These are phyloP conservation scores for Heliornis fulica DNA, from an alignment of 2,113 vertebrate genomes.

Conservation along the genomic window DNA sequence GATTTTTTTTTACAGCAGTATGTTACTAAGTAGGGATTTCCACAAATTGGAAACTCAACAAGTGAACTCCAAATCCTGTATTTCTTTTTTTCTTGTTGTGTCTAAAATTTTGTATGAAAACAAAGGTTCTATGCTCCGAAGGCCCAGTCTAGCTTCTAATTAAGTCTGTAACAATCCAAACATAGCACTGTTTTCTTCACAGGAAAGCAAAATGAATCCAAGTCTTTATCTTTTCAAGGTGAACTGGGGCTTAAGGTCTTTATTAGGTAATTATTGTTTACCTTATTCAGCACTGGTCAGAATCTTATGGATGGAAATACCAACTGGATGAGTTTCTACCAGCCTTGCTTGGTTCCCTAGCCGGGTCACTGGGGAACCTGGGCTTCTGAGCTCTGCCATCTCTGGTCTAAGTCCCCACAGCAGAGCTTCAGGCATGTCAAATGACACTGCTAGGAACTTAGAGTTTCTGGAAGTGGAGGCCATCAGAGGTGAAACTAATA, in stretches of 20 bases:
- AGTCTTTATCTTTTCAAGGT: not conserved
- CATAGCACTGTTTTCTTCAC: not conserved
- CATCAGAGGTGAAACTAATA: slow-evolving; percentile 48
- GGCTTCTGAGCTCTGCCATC: not conserved
- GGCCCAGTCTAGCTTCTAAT: not conserved
- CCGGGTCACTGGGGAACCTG: not conserved
- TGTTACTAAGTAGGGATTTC: not conserved
- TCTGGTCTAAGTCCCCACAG: not conserved
- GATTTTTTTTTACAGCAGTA: not conserved
- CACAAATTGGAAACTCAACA: not conserved
- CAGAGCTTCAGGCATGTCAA: not conserved
- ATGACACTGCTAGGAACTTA: not conserved
- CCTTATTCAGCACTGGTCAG: not conserved
- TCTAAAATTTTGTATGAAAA: not conserved
- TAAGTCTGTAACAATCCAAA: not conserved
- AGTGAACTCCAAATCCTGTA: not conserved
- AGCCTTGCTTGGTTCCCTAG: not conserved
- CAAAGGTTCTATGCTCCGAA: not conserved
- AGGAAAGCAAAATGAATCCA: not conserved
- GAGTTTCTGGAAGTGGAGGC: slow-evolving; percentile 32
- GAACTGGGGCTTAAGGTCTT: not conserved
- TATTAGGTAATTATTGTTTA: not conserved
- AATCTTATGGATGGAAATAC: not conserved
- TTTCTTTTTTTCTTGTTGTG: not conserved
- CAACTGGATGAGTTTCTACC: not conserved